Evolutionary conservation across 2,113 vertebrate genomes (phyloP).

Genomic region (Melanerpes formicivorus): DNA sequence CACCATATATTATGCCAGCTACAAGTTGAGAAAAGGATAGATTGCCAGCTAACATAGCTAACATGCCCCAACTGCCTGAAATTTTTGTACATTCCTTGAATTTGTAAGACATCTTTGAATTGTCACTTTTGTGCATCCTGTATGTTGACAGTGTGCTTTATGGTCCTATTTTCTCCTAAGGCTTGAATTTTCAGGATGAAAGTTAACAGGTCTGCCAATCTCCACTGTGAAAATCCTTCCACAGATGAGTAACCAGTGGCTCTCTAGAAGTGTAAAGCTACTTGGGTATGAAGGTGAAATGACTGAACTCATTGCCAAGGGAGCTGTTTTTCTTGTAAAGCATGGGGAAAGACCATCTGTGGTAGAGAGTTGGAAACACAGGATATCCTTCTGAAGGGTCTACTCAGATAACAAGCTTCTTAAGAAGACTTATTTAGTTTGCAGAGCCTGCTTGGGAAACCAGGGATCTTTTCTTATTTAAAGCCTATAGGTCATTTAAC

Average conservation of each 20-base stretch:
- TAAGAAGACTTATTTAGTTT: background rate
- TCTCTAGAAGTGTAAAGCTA: background rate
- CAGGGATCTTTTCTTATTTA: background rate
- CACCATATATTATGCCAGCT: background rate
- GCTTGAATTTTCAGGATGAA: conserved; percentile 56
- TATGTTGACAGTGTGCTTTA: background rate
- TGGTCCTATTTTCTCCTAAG: conserved; percentile 40
- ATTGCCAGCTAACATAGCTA: background rate
- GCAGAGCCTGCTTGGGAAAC: background rate
- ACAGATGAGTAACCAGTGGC: background rate
- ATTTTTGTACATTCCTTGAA: conserved; percentile 46
- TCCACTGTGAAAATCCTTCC: background rate
- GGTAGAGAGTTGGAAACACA: background rate
- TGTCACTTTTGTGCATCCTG: background rate
- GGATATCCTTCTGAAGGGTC: background rate
- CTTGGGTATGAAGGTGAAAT: background rate
- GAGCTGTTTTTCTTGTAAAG: conserved; percentile 48
- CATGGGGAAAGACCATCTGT: background rate
- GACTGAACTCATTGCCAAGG: conserved; percentile 40
- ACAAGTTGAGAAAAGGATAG: background rate
- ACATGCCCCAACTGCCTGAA: background rate
- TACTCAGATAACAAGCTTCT: background rate
- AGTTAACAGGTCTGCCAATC: background rate
- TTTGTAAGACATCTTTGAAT: conserved; percentile 54
- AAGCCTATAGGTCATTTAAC: background rate